A percentile compares a stretch with the other conserved stretches of the same genome.
Evolutionary conservation across 2,888 invertebrate species (phyloP).

Genomic region (Drosophila formosana): DNA sequence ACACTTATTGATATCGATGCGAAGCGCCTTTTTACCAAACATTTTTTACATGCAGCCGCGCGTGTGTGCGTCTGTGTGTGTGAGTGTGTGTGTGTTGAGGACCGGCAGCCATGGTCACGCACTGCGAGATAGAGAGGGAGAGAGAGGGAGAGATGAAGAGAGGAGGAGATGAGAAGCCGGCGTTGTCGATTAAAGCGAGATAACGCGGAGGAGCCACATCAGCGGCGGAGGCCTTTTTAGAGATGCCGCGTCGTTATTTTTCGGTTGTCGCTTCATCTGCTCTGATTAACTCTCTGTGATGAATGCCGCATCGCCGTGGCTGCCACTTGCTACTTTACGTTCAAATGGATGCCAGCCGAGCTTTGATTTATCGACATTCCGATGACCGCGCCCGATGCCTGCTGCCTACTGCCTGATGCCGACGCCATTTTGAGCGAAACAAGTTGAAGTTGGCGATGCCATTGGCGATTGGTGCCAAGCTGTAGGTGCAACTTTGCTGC

Average conservation of each 20-base stretch:
- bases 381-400: constrained; percentile 40
- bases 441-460: constrained; percentile 2
- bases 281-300: constrained; percentile 77
- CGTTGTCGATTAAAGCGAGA: constrained; percentile 73
- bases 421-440: constrained; percentile 63
- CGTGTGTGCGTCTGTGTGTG: not conserved
- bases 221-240: constrained; percentile 37
- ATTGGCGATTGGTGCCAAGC: not conserved
- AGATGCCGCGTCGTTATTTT: constrained; percentile 77
- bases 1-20: constrained; percentile 57
- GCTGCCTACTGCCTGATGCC: not conserved
- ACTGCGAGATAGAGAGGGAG: constrained; percentile 35
- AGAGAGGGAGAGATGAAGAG: constrained; percentile 7
- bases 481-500: constrained; percentile 61
- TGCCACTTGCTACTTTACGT: constrained; percentile 57
- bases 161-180: constrained; percentile 26
- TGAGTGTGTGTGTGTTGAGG: constrained; percentile 16
- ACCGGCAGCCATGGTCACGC: constrained; percentile 60
- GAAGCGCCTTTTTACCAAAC: constrained; percentile 58
- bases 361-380: constrained; percentile 76
- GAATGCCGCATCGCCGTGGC: constrained; percentile 60
- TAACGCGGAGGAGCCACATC: constrained; percentile 45
- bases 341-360: constrained; percentile 33
- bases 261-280: constrained; percentile 78
- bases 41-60: constrained; percentile 4